Conservation (phyloP, 2,797 vertebrate genomes). For the Emydoidea blandingii region DNA sequence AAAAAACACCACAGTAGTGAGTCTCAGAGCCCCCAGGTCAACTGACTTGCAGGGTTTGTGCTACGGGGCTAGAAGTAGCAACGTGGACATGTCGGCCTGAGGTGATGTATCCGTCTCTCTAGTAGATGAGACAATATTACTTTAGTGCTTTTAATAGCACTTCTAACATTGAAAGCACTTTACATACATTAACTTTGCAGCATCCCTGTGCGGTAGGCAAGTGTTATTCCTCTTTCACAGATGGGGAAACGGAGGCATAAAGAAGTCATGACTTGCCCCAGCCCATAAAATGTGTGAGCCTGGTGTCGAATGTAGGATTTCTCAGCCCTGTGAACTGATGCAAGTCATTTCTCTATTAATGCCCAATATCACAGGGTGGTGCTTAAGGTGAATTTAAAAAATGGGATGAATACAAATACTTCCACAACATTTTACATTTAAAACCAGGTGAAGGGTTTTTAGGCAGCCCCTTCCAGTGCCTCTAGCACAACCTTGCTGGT, state of each 20-base stretch:
- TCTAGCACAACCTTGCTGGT: neutral
- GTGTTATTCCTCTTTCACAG: neutral
- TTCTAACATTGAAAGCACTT: neutral
- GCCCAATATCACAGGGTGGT: neutral
- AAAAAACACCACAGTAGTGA: neutral
- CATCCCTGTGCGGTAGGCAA: slow-evolving; percentile 13
- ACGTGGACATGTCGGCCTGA: neutral
- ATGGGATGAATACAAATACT: neutral
- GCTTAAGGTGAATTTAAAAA: neutral
- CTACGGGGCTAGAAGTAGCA: neutral
- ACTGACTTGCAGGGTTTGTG: neutral
- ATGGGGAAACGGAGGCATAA: neutral
- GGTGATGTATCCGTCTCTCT: neutral
- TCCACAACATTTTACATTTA: neutral
- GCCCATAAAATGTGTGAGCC: neutral
- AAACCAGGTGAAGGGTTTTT: slow-evolving; percentile 4
- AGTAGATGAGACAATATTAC: neutral
- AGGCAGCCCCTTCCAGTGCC: neutral
- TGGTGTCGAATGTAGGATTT: fast-evolving
- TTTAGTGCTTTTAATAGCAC: neutral
- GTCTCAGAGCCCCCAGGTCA: neutral
- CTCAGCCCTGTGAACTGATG: neutral
- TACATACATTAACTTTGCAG: neutral
- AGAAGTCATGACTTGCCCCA: neutral
- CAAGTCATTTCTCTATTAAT: neutral